Evolutionary conservation across 2,797 vertebrate species (phyloP), one percentile per base, ranked within the genome.

Genomic region (Babyrousa celebensis): DNA sequence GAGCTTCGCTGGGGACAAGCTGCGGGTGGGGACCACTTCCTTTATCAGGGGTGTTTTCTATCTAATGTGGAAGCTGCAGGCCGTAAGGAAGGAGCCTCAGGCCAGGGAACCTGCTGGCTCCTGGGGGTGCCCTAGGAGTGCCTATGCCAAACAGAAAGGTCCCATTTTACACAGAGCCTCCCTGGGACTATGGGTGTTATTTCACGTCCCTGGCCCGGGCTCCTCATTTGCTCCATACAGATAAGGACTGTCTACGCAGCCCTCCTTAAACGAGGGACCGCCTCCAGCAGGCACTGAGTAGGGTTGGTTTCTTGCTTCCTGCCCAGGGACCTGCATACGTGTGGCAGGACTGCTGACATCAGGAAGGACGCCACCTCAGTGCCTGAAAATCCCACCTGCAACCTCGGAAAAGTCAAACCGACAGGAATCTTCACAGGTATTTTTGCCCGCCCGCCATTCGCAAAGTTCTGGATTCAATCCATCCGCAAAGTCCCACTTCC

Each of bases 271-370:
- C 6, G 8, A 52, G 25, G 75, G n/a, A n/a, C 40, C 62, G 62
- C 6, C 4, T 0, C 5, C 1, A 21, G 5, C 0, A 52, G 60
- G 43, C 1, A 63, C 14, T 20, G 9, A 36, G 12, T 5, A 16
- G 40, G 9, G 71, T 12, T 15, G 21, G 11, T 15, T 12, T 32
- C 29, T 1, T 6, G 15, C 16, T 1, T 12, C 60, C 10, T 43
- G 40, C 43, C n/a, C 82, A 52, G n/a, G 1, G 15, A 27, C 15
- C 18, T 32, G 21, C 25, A 14, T 56, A 36, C 36, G 36, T 36
- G 36, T 36, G 36, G 36, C 36, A 36, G 36, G 36, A 36, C 36
- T 4, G 36, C 36, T 36, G 52, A 67, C 29, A 56, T 17, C 6
- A 5, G 43, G 15, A 58, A 72, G 32, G 27, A 5, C 4, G 11